These are phyloP conservation scores for Drosophila kambysellisi DNA, from an alignment of 2,888 invertebrate genomes.

Conservation along the genomic window DNA sequence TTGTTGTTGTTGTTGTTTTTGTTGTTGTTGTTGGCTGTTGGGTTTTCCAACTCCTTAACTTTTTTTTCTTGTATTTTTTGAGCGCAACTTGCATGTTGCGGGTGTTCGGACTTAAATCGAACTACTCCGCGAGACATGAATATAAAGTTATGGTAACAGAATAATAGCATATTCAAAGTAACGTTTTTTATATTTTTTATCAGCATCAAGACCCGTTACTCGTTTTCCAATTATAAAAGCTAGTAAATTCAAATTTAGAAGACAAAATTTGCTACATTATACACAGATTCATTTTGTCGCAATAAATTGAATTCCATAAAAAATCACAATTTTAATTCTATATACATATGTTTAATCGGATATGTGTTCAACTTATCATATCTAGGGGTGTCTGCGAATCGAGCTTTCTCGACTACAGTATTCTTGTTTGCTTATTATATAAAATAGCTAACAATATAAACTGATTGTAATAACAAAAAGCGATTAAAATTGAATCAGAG, in stretches of 20 bases:
- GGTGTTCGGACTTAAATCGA: constrained; percentile 42
- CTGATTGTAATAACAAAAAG: neutral
- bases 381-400: neutral
- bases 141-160: neutral
- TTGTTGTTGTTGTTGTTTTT: constrained; percentile 29
- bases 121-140: constrained; percentile 28
- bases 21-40: constrained; percentile 23
- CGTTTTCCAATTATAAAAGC: no score
- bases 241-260: no score
- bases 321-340: neutral
- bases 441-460: neutral
- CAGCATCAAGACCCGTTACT: no score
- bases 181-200: no score
- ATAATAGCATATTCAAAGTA: neutral
- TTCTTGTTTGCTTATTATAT: neutral
- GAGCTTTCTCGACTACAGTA: neutral
- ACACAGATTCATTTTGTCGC: neutral
- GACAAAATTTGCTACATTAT: no score
- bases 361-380: neutral
- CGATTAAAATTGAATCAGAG: neutral
- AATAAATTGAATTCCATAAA: neutral
- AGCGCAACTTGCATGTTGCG: constrained; percentile 45
- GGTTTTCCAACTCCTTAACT: constrained; percentile 13
- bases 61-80: constrained; percentile 12
- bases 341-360: neutral